Percentiles rank a stretch among this genome's conserved stretches.
Conservation (phyloP, 2,113 vertebrate species). For the Podarcis muralis region DNA sequence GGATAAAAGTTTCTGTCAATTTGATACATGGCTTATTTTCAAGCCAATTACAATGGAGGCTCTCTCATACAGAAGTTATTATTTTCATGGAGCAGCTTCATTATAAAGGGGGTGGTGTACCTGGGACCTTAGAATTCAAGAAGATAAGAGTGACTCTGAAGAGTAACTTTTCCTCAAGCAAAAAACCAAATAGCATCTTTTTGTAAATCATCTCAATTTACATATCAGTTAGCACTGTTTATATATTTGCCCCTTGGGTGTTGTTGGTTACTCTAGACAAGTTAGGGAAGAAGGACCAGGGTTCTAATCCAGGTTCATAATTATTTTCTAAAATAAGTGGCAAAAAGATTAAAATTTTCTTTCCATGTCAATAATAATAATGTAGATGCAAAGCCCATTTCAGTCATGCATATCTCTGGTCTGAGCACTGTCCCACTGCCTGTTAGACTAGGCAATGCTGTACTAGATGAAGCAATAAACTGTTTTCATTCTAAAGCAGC, state of each 20-base stretch:
- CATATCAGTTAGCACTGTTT: not conserved
- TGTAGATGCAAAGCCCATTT: constrained; percentile 50
- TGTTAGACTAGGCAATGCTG: too few relatives aligned
- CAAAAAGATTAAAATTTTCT: not conserved
- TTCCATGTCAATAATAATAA: not conserved
- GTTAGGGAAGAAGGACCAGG: too few relatives aligned
- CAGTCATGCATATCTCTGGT: not conserved
- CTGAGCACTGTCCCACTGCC: not conserved
- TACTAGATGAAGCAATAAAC: too few relatives aligned
- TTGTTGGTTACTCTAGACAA: not conserved
- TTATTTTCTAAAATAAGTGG: not conserved
- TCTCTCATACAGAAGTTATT: not conserved
- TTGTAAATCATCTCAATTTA: not conserved
- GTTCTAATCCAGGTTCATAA: not conserved
- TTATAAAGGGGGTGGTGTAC: not conserved
- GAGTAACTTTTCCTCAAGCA: not conserved
- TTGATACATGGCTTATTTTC: not conserved
- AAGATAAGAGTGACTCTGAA: constrained; percentile 2
- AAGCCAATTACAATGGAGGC: not conserved
- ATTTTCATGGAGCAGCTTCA: constrained; percentile 17
- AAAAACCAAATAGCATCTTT: not conserved
- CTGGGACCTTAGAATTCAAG: not conserved
- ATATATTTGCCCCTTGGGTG: too few relatives aligned
- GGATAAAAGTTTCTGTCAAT: constrained; percentile 13
- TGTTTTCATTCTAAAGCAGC: too few relatives aligned